phyloP scores from a whole-genome alignment of 2,113 vertebrate species.

The Halichoeres trimaculatus region DNA sequence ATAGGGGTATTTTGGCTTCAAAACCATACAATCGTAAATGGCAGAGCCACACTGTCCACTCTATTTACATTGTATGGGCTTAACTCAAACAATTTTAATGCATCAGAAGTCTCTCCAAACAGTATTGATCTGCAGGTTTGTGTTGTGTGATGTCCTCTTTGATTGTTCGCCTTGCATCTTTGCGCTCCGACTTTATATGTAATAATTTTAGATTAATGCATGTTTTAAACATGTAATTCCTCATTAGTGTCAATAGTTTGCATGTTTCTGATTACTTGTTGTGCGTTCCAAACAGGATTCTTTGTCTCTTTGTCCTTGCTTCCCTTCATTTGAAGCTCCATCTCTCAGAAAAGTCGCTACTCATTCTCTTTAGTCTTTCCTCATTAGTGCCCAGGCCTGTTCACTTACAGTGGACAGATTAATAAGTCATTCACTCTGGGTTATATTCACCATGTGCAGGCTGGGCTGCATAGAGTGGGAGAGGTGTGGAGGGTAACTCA shows the following conservation, averaged over 20 bases:
- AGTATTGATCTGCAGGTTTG: too few relatives aligned
- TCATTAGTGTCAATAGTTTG: background rate
- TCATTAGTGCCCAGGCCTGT: constrained; percentile 44
- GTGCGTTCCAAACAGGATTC: background rate
- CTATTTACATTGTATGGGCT: too few relatives aligned
- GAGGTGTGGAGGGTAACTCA: background rate
- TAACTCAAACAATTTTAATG: too few relatives aligned
- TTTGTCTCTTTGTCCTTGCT: background rate
- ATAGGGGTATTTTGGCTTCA: too few relatives aligned
- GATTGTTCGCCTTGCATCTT: too few relatives aligned
- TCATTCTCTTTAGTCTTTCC: constrained; percentile 41
- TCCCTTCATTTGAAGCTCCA: constrained; percentile 4
- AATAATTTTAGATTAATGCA: too few relatives aligned
- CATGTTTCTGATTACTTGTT: background rate
- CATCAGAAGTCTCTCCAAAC: too few relatives aligned
- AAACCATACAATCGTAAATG: too few relatives aligned
- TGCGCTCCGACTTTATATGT: too few relatives aligned
- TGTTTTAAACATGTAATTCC: too few relatives aligned
- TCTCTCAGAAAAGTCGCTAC: constrained; percentile 1
- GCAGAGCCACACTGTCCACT: too few relatives aligned
- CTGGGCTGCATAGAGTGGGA: background rate
- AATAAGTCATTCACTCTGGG: constrained; percentile 33
- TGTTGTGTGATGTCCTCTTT: too few relatives aligned
- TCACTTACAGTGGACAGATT: constrained; percentile 15
- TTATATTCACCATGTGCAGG: background rate